These are phyloP conservation scores for Coptodon bakossiorum DNA, from an alignment of 2,113 vertebrate species.

Conservation along the genomic window DNA sequence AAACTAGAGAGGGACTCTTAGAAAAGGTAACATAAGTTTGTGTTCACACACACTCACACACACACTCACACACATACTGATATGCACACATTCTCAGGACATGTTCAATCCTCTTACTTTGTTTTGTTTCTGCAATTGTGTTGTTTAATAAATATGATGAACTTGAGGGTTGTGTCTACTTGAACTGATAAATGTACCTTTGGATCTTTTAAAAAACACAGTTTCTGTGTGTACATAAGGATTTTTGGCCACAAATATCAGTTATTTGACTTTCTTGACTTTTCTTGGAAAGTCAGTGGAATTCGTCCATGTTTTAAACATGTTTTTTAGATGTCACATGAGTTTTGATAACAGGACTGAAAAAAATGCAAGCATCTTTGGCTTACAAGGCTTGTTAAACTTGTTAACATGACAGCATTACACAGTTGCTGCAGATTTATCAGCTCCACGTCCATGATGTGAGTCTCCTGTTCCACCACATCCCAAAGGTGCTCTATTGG, in stretches of 20 bases:
- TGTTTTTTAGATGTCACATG: not conserved
- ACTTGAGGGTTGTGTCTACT: not conserved
- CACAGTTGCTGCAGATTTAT: not conserved
- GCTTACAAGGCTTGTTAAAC: not conserved
- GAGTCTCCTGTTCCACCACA: not conserved
- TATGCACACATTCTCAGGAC: not conserved
- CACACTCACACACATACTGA: not conserved
- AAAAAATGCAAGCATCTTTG: not conserved
- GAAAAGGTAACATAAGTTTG: not conserved
- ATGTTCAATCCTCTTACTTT: not conserved
- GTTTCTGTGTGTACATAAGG: not conserved
- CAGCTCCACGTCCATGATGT: not conserved
- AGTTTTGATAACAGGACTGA: not conserved
- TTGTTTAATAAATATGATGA: not conserved
- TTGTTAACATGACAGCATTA: not conserved
- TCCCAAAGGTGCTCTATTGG: not conserved
- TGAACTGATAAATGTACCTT: not conserved
- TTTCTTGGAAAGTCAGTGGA: not conserved
- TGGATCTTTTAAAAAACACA: not conserved
- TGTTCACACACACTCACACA: not conserved
- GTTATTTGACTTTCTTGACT: not conserved
- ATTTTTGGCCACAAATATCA: not conserved
- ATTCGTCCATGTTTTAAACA: not conserved
- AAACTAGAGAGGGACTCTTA: not conserved
- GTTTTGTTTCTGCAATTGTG: not conserved